phyloP scores from a whole-genome alignment of 2,888 invertebrate species.

The Trimorus sp. region DNA sequence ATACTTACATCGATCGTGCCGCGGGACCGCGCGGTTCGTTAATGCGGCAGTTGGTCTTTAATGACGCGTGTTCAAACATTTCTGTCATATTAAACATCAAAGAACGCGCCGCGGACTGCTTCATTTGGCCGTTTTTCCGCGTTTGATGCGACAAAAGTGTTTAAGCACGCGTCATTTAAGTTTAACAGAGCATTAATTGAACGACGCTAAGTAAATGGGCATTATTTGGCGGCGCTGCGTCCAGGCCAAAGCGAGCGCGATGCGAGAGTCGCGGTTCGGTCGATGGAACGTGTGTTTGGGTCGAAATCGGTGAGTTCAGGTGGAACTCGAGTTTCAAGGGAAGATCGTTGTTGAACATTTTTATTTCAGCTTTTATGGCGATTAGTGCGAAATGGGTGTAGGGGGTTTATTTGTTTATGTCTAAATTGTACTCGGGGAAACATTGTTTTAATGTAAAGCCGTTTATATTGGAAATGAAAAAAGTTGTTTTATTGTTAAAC shows the following conservation, averaged over 20 bases:
- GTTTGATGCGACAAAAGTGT: slow-evolving; percentile 43
- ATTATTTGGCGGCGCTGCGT: slow-evolving; percentile 30
- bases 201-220: slow-evolving; percentile 35
- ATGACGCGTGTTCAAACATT: slow-evolving; percentile 41
- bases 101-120: slow-evolving; percentile 26
- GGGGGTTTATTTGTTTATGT: too few relatives aligned
- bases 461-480: too few relatives aligned
- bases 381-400: too few relatives aligned
- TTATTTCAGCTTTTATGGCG: too few relatives aligned
- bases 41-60: slow-evolving; percentile 37
- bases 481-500: too few relatives aligned
- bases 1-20: slow-evolving; percentile 12
- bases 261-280: slow-evolving; percentile 13
- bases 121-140: slow-evolving; percentile 31
- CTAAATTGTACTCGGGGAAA: too few relatives aligned
- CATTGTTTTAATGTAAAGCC: too few relatives aligned
- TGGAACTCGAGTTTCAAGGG: too few relatives aligned
- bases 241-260: too few relatives aligned
- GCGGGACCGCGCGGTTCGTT: slow-evolving; percentile 1
- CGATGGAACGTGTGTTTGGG: too few relatives aligned
- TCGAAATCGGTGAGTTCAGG: too few relatives aligned
- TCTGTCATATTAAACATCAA: slow-evolving; percentile 51
- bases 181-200: slow-evolving; percentile 42
- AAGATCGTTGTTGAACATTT: too few relatives aligned
- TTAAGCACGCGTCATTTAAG: slow-evolving; percentile 50